These are phyloP conservation scores for Platichthys flesus DNA, from an alignment of 2,113 vertebrate species.

Conservation along the genomic window DNA sequence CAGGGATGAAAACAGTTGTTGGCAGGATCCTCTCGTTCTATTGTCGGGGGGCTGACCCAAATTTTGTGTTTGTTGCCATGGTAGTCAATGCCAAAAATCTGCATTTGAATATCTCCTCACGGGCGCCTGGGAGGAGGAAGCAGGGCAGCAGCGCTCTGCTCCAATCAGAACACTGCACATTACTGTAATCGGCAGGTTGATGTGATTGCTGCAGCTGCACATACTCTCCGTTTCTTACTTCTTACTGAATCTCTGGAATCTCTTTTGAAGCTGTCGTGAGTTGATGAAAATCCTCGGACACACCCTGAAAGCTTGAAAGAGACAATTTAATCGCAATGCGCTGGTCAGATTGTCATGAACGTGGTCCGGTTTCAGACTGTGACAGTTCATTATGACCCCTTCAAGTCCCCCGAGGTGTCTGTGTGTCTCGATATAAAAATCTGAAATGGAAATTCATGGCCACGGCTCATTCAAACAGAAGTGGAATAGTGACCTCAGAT, in stretches of 20 bases:
- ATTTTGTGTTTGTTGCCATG: slow-evolving; percentile 62
- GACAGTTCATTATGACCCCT: neutral
- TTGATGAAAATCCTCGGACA: neutral
- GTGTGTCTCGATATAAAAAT: neutral
- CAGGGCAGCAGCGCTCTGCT: slow-evolving; percentile 19
- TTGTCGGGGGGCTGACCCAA: slow-evolving; percentile 61
- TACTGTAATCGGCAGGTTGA: neutral
- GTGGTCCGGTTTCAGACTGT: neutral
- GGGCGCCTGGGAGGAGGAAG: slow-evolving; percentile 1
- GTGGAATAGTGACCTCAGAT: neutral
- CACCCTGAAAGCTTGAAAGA: neutral
- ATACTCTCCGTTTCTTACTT: neutral
- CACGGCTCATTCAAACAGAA: neutral
- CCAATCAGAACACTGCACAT: neutral
- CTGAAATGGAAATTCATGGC: neutral
- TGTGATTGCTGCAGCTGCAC: neutral
- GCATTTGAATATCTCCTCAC: slow-evolving; percentile 39
- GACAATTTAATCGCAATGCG: neutral
- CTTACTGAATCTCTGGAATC: neutral
- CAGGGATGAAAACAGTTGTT: slow-evolving; percentile 28
- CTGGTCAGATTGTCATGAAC: neutral
- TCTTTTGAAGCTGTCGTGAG: neutral
- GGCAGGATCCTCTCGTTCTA: slow-evolving; percentile 32
- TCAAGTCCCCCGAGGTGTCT: neutral
- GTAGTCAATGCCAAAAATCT: slow-evolving; percentile 47